Percentiles rank a stretch among this genome's conserved stretches.
Evolutionary conservation across 2,113 vertebrate genomes (phyloP).

Genomic region (Apteryx owenii): DNA sequence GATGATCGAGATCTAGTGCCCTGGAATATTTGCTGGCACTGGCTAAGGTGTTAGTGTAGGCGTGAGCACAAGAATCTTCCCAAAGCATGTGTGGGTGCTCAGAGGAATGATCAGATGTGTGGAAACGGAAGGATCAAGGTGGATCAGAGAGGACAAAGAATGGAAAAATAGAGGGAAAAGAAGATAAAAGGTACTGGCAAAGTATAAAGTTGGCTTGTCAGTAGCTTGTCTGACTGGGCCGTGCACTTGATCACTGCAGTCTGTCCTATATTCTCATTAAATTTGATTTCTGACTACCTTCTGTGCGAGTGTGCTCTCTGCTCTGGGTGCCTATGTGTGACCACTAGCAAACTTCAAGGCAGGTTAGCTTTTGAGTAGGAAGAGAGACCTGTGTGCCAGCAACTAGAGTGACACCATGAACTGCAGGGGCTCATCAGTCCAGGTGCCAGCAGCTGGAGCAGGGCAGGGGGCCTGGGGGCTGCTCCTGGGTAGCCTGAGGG

Average conservation of each 20-base stretch:
- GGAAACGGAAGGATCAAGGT: neutral
- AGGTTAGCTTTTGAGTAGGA: neutral
- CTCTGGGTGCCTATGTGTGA: neutral
- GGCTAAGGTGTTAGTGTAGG: neutral
- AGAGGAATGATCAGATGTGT: neutral
- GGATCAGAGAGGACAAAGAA: neutral
- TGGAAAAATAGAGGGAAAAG: neutral
- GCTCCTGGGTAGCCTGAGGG: neutral
- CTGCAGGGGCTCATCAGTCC: neutral
- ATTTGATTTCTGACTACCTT: neutral
- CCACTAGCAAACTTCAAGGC: fast-evolving
- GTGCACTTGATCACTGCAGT: neutral
- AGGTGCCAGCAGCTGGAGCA: neutral
- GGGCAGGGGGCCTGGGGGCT: neutral
- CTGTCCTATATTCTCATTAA: neutral
- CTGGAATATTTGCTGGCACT: neutral
- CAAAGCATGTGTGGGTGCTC: neutral
- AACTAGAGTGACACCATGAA: neutral
- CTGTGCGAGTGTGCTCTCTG: neutral
- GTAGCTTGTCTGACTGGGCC: neutral
- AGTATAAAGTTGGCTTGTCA: neutral
- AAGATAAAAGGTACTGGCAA: neutral
- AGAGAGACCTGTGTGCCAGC: neutral
- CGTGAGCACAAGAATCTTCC: neutral
- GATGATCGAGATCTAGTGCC: neutral